Base-by-base conservation (phyloP, 2,797 vertebrate genomes). In the Echiichthys vipera region DNA sequence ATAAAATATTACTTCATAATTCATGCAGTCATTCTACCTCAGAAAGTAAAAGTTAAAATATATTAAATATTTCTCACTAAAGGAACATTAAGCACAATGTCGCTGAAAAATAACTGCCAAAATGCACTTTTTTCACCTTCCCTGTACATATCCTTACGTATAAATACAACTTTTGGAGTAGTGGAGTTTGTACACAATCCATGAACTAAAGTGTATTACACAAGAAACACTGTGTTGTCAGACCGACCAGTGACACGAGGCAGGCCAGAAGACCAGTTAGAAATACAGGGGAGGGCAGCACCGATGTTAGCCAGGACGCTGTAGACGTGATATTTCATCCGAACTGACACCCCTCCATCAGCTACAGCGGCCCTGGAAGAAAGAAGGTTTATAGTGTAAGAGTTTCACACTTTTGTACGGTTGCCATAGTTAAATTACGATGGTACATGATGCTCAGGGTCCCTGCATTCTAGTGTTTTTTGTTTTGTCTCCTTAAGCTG, bases 181-280 rank as follows among this genome's bases (percentile, higher is more conserved):
- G 4, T 30, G 18, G 24, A 18, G 27, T 40, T 71, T 68, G 15
- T 55, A 39, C 18, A 57, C 37, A 53, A n/a, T 32, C 43, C 5
- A 12, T 54, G 8, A 49, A 37, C 37, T 4, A 70, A 14, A 55
- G 32, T 11, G 13, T 42, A 9, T 49, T 18, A 37, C 12, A 20
- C 5, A 3, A 5, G 36, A n/a, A 45, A 32, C n/a, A 51, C 40
- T 43, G n/a, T 51, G 34, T 17, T 40, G 17, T 17, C 5, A 53
- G 59, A 81, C 85, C 80, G 39, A 99, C 98, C 98, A 17, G 97
- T 99, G 88, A 99, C 97, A 66, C 97, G 95, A 58, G 98, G 98
- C 27, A 98, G 93, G 39, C 96, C 97, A 10, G 95, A 95, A 37
- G 94, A 94, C 22, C 96, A 93, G 68, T 96, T 65, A 32, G 95